phyloP scores from a whole-genome alignment of 2,888 invertebrate genomes.

The Lepidochitona cinerea region DNA sequence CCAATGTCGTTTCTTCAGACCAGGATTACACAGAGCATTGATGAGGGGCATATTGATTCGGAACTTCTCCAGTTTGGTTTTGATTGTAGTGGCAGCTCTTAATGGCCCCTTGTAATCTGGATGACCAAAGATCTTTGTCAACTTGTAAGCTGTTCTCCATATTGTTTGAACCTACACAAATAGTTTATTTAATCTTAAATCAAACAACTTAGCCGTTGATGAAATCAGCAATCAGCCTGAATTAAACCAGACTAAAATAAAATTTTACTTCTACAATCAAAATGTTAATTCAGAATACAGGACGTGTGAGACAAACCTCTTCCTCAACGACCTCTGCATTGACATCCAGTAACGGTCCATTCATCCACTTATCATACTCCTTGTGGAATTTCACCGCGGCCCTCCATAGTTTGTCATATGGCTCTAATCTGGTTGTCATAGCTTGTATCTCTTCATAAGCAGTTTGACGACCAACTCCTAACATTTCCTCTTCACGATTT shows the following conservation, averaged over 20 bases:
- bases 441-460: slow-evolving; percentile 62
- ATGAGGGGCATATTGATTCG: slow-evolving; percentile 69
- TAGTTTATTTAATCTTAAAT: too few species aligned
- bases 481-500: slow-evolving; percentile 65
- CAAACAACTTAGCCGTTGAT: too few species aligned
- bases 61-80: slow-evolving; percentile 68
- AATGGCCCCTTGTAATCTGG: slow-evolving; percentile 66
- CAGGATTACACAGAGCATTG: slow-evolving; percentile 68
- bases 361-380: slow-evolving; percentile 70
- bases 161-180: slow-evolving; percentile 62
- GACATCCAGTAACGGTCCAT: slow-evolving; percentile 67
- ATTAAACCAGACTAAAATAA: too few species aligned
- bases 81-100: slow-evolving; percentile 65
- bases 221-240: too few species aligned
- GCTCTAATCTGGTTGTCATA: slow-evolving; percentile 61
- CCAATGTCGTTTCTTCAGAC: slow-evolving; percentile 69
- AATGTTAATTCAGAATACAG: not conserved
- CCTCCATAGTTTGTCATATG: slow-evolving; percentile 68
- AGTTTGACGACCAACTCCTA: slow-evolving; percentile 60
- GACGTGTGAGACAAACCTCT: slow-evolving; percentile 47
- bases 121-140: slow-evolving; percentile 67
- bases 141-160: slow-evolving; percentile 69
- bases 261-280: not conserved
- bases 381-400: slow-evolving; percentile 66
- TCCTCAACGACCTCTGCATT: slow-evolving; percentile 69